These are phyloP conservation scores for Nyctibius grandis DNA, from an alignment of 2,797 vertebrate species.

Conservation along the genomic window DNA sequence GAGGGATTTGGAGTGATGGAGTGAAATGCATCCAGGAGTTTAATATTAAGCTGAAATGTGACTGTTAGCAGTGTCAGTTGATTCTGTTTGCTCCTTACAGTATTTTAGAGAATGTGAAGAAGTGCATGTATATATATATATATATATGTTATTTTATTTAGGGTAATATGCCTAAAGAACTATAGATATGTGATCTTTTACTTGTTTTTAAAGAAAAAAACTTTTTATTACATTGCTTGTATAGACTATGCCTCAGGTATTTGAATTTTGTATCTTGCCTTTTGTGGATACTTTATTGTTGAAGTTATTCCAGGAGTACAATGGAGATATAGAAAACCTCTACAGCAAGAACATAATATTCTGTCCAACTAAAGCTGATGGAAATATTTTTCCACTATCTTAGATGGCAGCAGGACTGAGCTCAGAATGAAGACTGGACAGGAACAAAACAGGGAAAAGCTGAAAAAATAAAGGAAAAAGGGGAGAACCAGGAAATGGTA, in stretches of 20 bases:
- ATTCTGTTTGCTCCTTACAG: neutral
- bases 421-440: neutral
- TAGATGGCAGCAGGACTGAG: neutral
- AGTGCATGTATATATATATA: neutral
- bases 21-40: neutral
- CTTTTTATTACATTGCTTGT: neutral
- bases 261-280: neutral
- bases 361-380: neutral
- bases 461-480: neutral
- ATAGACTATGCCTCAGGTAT: neutral
- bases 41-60: neutral
- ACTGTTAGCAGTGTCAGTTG: neutral
- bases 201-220: neutral
- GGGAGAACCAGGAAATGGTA: neutral
- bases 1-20: neutral
- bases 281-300: neutral
- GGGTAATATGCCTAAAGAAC: neutral
- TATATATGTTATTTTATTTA: neutral
- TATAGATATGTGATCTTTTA: neutral
- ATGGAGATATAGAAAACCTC: neutral
- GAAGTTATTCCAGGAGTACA: neutral
- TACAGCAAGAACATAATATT: neutral
- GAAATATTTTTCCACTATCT: neutral
- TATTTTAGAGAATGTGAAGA: neutral
- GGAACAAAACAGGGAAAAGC: neutral